A percentile compares a stretch with the other conserved stretches of the same genome.
phyloP scores from a whole-genome alignment of 2,797 vertebrate genomes.

The Hybognathus amarus region DNA sequence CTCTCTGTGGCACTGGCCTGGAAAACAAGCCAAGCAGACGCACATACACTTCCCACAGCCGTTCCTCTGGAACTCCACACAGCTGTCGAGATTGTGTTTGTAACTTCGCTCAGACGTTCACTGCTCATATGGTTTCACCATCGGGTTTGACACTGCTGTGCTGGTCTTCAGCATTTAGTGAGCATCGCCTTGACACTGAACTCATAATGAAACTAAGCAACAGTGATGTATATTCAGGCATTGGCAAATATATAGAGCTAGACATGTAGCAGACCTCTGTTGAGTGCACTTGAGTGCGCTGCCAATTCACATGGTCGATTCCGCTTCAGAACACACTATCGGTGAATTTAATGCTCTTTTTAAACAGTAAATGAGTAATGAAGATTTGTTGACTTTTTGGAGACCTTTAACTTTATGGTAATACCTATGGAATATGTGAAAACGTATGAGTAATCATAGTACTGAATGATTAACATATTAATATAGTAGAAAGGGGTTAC shows the following conservation, averaged over 20 bases:
- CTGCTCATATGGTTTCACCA: background rate
- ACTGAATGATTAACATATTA: background rate
- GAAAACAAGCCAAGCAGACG: constrained; percentile 57
- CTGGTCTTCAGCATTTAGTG: background rate
- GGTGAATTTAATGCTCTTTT: background rate
- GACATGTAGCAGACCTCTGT: constrained; percentile 1
- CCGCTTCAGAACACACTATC: background rate
- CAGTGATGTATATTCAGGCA: constrained; percentile 17
- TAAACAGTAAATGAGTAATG: background rate
- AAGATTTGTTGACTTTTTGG: background rate
- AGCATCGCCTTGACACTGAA: constrained; percentile 9
- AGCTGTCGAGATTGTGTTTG: constrained; percentile 36
- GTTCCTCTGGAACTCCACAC: constrained; percentile 36
- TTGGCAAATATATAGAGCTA: constrained; percentile 9
- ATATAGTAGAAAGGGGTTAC: background rate
- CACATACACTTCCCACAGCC: constrained; percentile 28
- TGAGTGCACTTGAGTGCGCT: constrained; percentile 8
- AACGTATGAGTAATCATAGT: background rate
- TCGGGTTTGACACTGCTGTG: constrained; percentile 3
- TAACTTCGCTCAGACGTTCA: constrained; percentile 9
- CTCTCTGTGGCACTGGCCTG: constrained; percentile 62
- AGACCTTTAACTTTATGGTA: background rate
- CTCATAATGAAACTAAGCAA: constrained; percentile 2
- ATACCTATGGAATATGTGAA: background rate
- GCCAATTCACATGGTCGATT: background rate